Conservation (phyloP, 2,113 vertebrate genomes). For the Pangasianodon gigas region DNA sequence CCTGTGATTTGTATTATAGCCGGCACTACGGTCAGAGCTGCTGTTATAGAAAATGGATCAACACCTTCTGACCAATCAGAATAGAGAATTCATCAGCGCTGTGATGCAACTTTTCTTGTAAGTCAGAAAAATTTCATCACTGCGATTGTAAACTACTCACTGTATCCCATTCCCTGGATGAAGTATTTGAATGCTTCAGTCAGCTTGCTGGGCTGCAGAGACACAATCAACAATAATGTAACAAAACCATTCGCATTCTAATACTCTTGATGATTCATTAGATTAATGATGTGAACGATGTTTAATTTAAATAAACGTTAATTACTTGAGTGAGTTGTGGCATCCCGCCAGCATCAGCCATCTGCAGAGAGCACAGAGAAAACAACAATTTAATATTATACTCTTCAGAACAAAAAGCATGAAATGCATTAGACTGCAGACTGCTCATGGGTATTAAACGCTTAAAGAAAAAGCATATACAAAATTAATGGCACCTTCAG, state of each 20-base stretch:
- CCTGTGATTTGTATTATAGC: not conserved
- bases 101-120: not conserved
- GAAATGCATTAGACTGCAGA: not conserved
- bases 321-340: conserved; percentile 88
- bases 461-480: not conserved
- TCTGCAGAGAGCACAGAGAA: conserved; percentile 66
- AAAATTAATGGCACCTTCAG: conserved; percentile 70
- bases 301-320: not conserved
- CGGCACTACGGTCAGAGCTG: not conserved
- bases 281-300: not conserved
- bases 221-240: conserved; percentile 24
- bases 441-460: not conserved
- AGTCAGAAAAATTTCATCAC: not conserved
- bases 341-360: conserved; percentile 89
- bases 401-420: not conserved
- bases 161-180: conserved; percentile 96
- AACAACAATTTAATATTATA: not conserved
- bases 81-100: not conserved
- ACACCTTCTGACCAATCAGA: no score
- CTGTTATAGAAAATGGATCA: not conserved
- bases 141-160: conserved; percentile 67
- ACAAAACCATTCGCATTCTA: not conserved
- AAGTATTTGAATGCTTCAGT: conserved; percentile 98
- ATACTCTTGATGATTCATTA: not conserved
- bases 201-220: conserved; percentile 82